Conservation (phyloP, 2,113 vertebrate genomes). For the Pterocles burchelli region DNA sequence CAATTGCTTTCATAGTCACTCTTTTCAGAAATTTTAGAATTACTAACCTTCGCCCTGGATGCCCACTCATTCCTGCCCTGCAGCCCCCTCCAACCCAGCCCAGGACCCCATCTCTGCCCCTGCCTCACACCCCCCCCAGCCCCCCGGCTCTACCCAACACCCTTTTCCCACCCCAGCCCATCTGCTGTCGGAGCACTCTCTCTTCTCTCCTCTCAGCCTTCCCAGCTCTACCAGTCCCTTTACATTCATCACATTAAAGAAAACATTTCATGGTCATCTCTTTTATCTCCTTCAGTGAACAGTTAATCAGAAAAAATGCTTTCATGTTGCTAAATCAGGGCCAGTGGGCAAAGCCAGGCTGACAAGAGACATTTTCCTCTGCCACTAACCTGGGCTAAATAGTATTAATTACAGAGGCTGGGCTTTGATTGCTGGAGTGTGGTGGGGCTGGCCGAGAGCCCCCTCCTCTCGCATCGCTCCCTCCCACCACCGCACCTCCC, state of each 20-base stretch:
- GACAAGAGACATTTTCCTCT: slow-evolving; percentile 75
- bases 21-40: neutral
- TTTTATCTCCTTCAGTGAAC: slow-evolving; percentile 76
- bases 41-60: neutral
- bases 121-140: neutral
- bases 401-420: slow-evolving; percentile 74
- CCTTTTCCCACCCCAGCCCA: slow-evolving; percentile 1
- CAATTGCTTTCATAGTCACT: neutral
- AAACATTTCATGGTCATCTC: slow-evolving; percentile 73
- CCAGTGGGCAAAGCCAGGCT: slow-evolving; percentile 68
- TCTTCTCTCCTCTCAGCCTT: slow-evolving; percentile 30
- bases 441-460: neutral
- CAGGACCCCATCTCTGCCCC: neutral
- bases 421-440: slow-evolving; percentile 73
- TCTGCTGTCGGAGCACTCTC: neutral
- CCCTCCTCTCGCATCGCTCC: neutral
- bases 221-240: slow-evolving; percentile 65
- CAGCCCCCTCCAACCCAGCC: neutral
- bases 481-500: neutral
- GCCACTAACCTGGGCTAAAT: slow-evolving; percentile 70
- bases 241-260: slow-evolving; percentile 75
- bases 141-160: neutral
- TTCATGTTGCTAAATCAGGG: slow-evolving; percentile 77
- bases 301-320: slow-evolving; percentile 77
- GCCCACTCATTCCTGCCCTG: neutral